Evolutionary conservation across 2,888 invertebrate species (phyloP), one percentile per base, ranked within the genome.

Genomic region (Ctenicera cuprea): DNA sequence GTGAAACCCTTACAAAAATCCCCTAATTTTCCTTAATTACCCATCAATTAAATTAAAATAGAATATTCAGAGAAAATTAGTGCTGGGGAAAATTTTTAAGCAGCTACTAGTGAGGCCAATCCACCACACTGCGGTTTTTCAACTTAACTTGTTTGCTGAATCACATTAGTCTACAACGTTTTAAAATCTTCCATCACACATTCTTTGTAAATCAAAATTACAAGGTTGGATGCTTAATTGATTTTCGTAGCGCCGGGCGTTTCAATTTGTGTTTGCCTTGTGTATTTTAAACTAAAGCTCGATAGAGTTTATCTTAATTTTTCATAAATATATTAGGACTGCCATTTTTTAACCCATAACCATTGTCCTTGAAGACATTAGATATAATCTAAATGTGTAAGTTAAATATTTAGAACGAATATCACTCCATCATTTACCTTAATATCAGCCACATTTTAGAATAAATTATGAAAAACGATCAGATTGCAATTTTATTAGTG

Each of bases 71-170:
- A 43, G 3, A 43, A 43, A 43, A n/a, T 14, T 43, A 43, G 3
- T 43, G 33, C 9, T 33, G 1, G 33, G 33, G 7, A 33, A 33
- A 33, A 1, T 9, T 33, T 1, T 9, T 33, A 3, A 33, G 8
- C n/a, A 33, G 33, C 9, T 26, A 26, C 43, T 16, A 14, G 7
- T n/a, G 8, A 43, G 14, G 43, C 1, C 16, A 14, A 43, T 43
- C 48, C 16, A 48, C 18, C 20, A 4, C 18, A 48, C 0, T 48
- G 48, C 11, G 52, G 52, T 52, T 52, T 52, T 52, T 52, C 52
- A 26, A 52, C 18, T 20, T 16, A n/a, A 48, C 8, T 1, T 8
- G 4, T 20, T 52, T 48, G 33, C 48, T 48, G 48, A 48, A 18
- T 48, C 20, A 18, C 9, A 18, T 16, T 16, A 3, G 43, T 8